Conservation (phyloP, 2,888 invertebrate species). For the Uloborus plumipes region DNA sequence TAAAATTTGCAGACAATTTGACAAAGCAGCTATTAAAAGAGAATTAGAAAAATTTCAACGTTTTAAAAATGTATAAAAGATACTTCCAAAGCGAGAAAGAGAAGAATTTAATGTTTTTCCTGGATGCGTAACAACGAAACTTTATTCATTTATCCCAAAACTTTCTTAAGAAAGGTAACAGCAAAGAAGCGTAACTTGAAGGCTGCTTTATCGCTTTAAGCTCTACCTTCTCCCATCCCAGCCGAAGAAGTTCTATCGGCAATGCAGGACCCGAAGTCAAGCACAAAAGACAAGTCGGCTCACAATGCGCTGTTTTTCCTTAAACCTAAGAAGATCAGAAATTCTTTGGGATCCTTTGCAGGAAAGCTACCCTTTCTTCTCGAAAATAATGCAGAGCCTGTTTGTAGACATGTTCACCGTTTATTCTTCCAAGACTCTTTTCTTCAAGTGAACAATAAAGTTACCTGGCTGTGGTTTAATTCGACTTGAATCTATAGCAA, state of each 20-base stretch:
- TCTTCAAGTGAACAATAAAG: conserved; percentile 36
- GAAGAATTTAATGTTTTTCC: too few relatives aligned
- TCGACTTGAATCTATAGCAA: conserved; percentile 29
- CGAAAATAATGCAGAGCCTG: conserved; percentile 48
- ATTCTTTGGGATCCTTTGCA: conserved; percentile 18
- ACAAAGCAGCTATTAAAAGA: too few relatives aligned
- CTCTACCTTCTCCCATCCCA: not conserved
- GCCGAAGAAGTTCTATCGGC: conserved; percentile 25
- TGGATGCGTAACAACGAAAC: too few relatives aligned
- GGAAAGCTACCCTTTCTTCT: conserved; percentile 31
- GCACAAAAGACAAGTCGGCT: conserved; percentile 21
- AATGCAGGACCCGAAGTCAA: conserved; percentile 19
- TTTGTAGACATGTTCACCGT: conserved; percentile 44
- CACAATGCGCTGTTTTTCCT: conserved; percentile 42
- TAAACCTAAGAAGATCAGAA: conserved; percentile 38
- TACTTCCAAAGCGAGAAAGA: too few relatives aligned
- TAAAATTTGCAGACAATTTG: too few relatives aligned
- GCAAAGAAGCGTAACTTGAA: conserved; percentile 27
- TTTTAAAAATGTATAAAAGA: too few relatives aligned
- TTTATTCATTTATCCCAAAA: conserved; percentile 37
- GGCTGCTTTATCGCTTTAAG: conserved; percentile 39
- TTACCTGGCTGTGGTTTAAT: conserved; percentile 55
- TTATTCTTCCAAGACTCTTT: conserved; percentile 28
- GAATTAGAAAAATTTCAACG: too few relatives aligned
- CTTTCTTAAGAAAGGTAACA: conserved; percentile 14